Base-by-base conservation (phyloP, 2,113 vertebrate genomes). In the Actenoides hombroni region DNA sequence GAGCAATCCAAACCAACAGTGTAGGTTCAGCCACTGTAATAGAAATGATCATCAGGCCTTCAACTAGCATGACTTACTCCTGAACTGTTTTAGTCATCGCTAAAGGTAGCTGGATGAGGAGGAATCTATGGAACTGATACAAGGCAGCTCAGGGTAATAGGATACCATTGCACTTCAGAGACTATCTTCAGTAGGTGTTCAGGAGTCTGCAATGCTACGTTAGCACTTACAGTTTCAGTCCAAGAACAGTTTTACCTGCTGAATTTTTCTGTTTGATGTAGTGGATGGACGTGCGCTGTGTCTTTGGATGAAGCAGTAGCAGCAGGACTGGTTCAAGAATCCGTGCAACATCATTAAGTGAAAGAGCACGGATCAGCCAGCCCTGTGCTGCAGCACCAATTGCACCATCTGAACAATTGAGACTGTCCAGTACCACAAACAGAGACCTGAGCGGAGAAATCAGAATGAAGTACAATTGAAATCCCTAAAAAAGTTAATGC, bases 291-390 rank as follows among this genome's bases (percentile, higher is more conserved):
- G 98, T 98, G 89, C 99, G 98, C 94, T 99, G 99, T 17, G 99
- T 99, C 86, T 98, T 98, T 1, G 99, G 99, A 89, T 99, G 99
- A 79, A 99, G 98, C 91, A 99, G 97, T 39, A 99, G 96, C 84
- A 99, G 97, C n/a, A 99, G 98, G 78, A 99, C 97, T 0, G 99
- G 99, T 92, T 99, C 99, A n/a, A 99, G 98, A 93, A 99, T 99
- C 26, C 99, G 98, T 3, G 99, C 98, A 69, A 99, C 99, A 1
- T 99, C 99, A 9, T 98, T 98, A 2, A 99, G 98, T 33, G 99
- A 99, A 57, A 99, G 98, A 2, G 99, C 99, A 35, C 99, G 98
- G 51, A 99, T 95, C 82, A 99, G 97, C 99, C 99, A 99, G 97
- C 99, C 99, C 98, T 99, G 99, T 51, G 98, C 99, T 2, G 99